Percentiles rank a stretch among this genome's conserved stretches.
These are phyloP conservation scores for Zelleria hepariella DNA, from an alignment of 2,888 invertebrate species.

Conservation along the genomic window DNA sequence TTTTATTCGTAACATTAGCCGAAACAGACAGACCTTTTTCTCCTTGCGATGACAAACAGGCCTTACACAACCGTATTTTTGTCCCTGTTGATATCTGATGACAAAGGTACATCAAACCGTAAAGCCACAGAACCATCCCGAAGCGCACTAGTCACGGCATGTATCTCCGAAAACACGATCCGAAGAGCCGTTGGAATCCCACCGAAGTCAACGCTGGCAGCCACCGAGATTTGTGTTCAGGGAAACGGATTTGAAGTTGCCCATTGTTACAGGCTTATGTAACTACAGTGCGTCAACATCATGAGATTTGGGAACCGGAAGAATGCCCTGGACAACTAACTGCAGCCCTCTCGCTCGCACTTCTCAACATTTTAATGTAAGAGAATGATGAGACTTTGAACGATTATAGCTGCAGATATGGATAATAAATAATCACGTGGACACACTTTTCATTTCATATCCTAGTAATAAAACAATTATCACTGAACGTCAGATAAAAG, in stretches of 20 bases:
- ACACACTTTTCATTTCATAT: too few relatives aligned
- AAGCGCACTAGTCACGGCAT: constrained; percentile 21
- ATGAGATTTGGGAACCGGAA: neutral
- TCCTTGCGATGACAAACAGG: neutral
- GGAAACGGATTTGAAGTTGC: constrained; percentile 47
- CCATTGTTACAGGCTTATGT: constrained; percentile 29
- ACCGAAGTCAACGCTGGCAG: constrained; percentile 37
- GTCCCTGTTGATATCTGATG: neutral
- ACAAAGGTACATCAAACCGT: neutral
- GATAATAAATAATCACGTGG: too few relatives aligned
- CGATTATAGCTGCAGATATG: too few relatives aligned
- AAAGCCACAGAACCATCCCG: neutral
- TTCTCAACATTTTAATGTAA: too few relatives aligned
- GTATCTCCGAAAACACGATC: constrained; percentile 48
- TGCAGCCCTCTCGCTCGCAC: too few relatives aligned
- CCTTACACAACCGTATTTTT: neutral
- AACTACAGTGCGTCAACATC: neutral
- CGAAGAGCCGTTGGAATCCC: constrained; percentile 41
- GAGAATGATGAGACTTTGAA: too few relatives aligned
- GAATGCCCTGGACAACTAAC: too few relatives aligned
- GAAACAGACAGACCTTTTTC: neutral
- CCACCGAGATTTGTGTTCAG: constrained; percentile 47
- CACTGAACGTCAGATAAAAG: too few relatives aligned
- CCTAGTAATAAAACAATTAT: too few relatives aligned
- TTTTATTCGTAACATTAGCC: constrained; percentile 11